These are phyloP conservation scores for Hermodice carunculata DNA, from an alignment of 2,888 invertebrate species.

Conservation along the genomic window DNA sequence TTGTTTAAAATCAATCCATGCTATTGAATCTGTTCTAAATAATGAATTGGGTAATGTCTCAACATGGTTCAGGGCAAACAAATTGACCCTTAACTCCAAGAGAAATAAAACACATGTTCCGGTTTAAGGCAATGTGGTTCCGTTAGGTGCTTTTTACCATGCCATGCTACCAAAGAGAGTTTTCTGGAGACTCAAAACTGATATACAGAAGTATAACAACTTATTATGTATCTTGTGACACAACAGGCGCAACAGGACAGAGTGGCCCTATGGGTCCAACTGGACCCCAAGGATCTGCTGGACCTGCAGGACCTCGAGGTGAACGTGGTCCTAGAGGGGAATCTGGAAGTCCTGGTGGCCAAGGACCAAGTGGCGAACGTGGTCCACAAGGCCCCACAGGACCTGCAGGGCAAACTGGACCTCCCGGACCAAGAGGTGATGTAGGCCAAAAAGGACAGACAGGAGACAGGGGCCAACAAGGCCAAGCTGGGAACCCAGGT, in stretches of 20 bases:
- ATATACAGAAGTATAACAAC: too few species aligned
- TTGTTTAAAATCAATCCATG: too few species aligned
- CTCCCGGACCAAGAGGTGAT: slow-evolving; percentile 31
- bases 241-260: slow-evolving; percentile 46
- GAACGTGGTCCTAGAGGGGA: not conserved
- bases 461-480: slow-evolving; percentile 12
- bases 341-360: slow-evolving; percentile 19
- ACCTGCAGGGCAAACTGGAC: slow-evolving; percentile 17
- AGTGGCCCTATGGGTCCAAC: slow-evolving; percentile 10
- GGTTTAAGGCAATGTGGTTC: too few species aligned
- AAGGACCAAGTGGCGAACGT: slow-evolving; percentile 27
- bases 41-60: too few species aligned
- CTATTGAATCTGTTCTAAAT: too few species aligned
- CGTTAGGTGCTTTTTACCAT: too few species aligned
- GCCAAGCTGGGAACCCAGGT: slow-evolving; percentile 5
- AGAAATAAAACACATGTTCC: too few species aligned
- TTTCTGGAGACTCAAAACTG: too few species aligned
- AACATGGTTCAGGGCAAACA: too few species aligned
- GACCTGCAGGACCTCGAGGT: slow-evolving; percentile 11
- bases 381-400: slow-evolving; percentile 38
- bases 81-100: too few species aligned
- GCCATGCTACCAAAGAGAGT: too few species aligned
- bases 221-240: too few species aligned
- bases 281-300: slow-evolving; percentile 8
- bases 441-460: slow-evolving; percentile 7